Conservation (phyloP, 2,113 vertebrate genomes). For the Plecturocebus donacophilus region DNA sequence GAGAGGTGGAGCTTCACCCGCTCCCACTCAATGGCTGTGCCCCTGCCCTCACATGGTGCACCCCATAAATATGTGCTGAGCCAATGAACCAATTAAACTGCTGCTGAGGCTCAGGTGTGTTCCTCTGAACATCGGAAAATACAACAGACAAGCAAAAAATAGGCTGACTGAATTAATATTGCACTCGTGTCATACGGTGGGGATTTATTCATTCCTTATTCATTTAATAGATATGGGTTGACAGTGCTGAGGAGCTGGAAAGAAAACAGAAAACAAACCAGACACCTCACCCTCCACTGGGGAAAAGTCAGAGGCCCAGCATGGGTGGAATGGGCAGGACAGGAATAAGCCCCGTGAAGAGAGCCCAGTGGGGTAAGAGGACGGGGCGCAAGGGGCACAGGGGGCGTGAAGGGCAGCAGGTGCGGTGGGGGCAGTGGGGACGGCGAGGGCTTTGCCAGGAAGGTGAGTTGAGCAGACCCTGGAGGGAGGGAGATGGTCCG, state of each 20-base stretch:
- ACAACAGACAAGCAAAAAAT: rapidly evolving
- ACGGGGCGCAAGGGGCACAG: rapidly evolving
- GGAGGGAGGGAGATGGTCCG: background rate
- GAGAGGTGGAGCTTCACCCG: background rate
- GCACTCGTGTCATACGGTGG: background rate
- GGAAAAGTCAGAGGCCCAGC: background rate
- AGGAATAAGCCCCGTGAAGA: rapidly evolving
- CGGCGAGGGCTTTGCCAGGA: background rate
- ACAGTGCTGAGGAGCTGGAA: background rate
- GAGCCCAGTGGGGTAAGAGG: background rate
- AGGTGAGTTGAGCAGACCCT: too few relatives aligned
- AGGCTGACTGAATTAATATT: background rate
- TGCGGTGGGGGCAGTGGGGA: background rate
- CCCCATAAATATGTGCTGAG: rapidly evolving
- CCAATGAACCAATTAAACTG: background rate
- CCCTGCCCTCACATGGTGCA: background rate
- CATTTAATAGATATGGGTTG: background rate
- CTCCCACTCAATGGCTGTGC: background rate
- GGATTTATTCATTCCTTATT: background rate
- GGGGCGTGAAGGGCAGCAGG: too few relatives aligned
- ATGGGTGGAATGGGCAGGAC: rapidly evolving
- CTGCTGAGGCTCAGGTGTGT: background rate
- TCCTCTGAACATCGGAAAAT: background rate
- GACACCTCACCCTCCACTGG: background rate
- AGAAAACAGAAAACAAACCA: background rate